Base-by-base conservation (phyloP, 2,797 vertebrate genomes). In the Glyptemys insculpta region DNA sequence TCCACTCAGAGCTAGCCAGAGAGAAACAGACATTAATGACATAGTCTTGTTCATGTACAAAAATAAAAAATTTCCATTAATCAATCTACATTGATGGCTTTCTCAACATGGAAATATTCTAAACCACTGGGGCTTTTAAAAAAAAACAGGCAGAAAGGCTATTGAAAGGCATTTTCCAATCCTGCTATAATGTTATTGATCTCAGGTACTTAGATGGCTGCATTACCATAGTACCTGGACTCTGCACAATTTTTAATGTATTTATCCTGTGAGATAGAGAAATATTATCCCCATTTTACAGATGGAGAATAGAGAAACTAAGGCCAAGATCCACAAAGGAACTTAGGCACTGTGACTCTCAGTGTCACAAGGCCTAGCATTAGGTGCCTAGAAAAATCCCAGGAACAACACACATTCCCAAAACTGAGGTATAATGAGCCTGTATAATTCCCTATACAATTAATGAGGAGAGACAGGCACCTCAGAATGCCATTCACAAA, bases 21-120 rank as follows among this genome's bases (percentile, higher is more conserved):
- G 85, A 11, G 54, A 93, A 94, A 95, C 93, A 97, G 91, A 94
- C 95, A 97, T 95, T 97, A 95, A 97, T 97, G 91, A 81, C n/a
- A 83, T 56, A 96, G 94, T 87, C 90, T 88, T 94, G 83, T 85
- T 84, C 89, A 78, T 23, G 25, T 85, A 84, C 3, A 86, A 94
- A 95, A 96, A 84, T 87, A 93, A 90, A 94, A 84, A 37, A 85
- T 85, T 29, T 56, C 37, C 18, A 8, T 29, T 76, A 57, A 92
- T 53, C 95, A 49, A 86, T 89, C 92, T 94, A 54, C 86, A 83
- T 82, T 83, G 76, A 92, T 85, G 83, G 87, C 56, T 94, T 79
- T 90, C 87, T 89, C 90, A 56, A 47, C 52, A 68, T 80, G 52
- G 85, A 81, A 90, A 50, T 57, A 84, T 53, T 94, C 57, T 0